Percentiles rank a stretch among this genome's conserved stretches.
phyloP scores from a whole-genome alignment of 2,113 vertebrate species.

The Chloropsis cyanopogon region DNA sequence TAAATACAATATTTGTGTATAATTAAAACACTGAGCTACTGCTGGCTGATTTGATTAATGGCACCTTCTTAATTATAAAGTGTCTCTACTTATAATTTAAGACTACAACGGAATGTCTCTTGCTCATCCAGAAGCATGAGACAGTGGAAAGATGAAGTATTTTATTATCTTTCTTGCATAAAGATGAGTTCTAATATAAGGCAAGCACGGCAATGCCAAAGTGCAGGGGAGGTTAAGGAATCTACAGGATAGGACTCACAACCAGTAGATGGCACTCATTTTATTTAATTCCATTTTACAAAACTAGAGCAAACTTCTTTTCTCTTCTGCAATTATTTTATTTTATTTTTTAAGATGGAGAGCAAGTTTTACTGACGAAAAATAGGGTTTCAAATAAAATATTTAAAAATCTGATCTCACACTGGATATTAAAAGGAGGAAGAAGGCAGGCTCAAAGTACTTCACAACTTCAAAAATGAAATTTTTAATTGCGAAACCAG shows the following conservation, averaged over 20 bases:
- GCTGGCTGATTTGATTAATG: slow-evolving; percentile 66
- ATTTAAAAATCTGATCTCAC: neutral
- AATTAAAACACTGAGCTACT: slow-evolving; percentile 61
- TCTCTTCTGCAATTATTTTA: neutral
- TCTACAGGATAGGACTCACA: neutral
- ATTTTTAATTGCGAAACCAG: neutral
- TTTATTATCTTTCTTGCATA: slow-evolving; percentile 56
- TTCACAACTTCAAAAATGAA: neutral
- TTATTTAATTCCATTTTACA: slow-evolving; percentile 38
- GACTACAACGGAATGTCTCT: neutral
- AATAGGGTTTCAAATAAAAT: neutral
- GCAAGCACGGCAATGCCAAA: slow-evolving; percentile 9
- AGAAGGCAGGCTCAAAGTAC: neutral
- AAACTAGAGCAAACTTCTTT: neutral
- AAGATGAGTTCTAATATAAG: slow-evolving; percentile 32
- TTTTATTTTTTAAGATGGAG: neutral
- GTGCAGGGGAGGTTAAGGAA: neutral
- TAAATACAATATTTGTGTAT: slow-evolving; percentile 64
- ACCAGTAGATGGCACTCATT: slow-evolving; percentile 66
- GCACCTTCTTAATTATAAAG: slow-evolving; percentile 64
- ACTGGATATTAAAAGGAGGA: neutral
- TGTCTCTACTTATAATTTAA: slow-evolving; percentile 66
- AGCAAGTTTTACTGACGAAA: neutral
- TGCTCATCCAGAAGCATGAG: slow-evolving; percentile 42
- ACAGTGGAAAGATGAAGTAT: slow-evolving; percentile 41